phyloP scores from a whole-genome alignment of 2,888 invertebrate genomes.

The Hedychridium roseum region DNA sequence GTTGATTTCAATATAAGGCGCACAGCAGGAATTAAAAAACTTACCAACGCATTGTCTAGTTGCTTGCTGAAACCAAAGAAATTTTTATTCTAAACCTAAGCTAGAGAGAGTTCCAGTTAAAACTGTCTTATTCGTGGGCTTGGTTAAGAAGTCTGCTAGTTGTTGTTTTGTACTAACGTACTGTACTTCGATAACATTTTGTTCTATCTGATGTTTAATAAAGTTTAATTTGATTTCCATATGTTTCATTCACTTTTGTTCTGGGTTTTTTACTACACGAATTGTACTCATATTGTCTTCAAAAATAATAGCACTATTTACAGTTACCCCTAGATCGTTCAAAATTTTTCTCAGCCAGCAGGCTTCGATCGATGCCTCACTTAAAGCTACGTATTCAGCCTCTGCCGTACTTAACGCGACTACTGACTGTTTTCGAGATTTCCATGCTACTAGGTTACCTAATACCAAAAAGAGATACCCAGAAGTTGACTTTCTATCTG shows the following conservation, averaged over 20 bases:
- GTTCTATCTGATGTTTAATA: constrained; percentile 5
- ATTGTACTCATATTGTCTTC: constrained; percentile 25
- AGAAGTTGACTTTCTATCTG: constrained; percentile 16
- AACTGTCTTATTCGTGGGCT: constrained; percentile 3
- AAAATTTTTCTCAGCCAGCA: constrained; percentile 26
- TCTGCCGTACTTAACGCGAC: constrained; percentile 26
- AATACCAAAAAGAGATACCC: constrained; percentile 27
- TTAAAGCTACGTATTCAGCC: constrained; percentile 23
- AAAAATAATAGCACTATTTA: constrained; percentile 11
- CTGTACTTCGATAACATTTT: not conserved
- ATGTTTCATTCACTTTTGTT: constrained; percentile 21
- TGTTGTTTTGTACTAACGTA: constrained; percentile 7
- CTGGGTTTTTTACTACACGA: constrained; percentile 16
- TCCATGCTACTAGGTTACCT: constrained; percentile 21
- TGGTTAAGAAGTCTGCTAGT: constrained; percentile 8
- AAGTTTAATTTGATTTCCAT: constrained; percentile 5
- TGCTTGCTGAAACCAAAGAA: too few species aligned
- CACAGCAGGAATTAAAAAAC: too few species aligned
- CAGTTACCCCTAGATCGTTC: constrained; percentile 14
- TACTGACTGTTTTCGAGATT: constrained; percentile 25
- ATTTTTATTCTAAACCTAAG: constrained; percentile 7
- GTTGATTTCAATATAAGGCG: too few species aligned
- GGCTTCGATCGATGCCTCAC: constrained; percentile 22
- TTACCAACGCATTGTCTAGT: too few species aligned
- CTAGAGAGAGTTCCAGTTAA: not conserved